These are phyloP conservation scores for Myiozetetes cayanensis DNA, from an alignment of 2,113 vertebrate species.

Conservation along the genomic window DNA sequence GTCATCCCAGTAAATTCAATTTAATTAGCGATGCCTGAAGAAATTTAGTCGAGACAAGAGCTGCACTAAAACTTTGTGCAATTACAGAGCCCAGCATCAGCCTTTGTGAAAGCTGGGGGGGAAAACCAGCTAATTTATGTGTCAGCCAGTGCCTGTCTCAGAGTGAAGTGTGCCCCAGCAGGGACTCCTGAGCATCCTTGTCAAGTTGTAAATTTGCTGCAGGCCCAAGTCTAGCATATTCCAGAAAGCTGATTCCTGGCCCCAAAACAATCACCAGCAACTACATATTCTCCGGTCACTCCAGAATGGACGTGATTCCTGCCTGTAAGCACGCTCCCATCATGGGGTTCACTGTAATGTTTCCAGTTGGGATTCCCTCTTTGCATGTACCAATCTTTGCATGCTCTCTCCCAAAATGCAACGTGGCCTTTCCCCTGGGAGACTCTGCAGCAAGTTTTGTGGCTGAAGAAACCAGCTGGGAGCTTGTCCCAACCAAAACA, in stretches of 20 bases:
- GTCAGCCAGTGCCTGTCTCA: neutral
- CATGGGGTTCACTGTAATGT: fast-evolving
- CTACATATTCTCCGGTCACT: fast-evolving
- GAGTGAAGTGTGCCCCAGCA: neutral
- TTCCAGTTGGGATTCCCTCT: fast-evolving
- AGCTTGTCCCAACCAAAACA: neutral
- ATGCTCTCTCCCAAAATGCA: neutral
- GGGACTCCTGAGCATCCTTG: neutral
- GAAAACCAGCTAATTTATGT: neutral
- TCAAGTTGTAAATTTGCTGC: neutral
- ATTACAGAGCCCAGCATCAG: neutral
- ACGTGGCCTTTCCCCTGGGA: fast-evolving
- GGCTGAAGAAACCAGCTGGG: neutral
- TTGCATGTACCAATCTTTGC: neutral
- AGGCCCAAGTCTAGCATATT: neutral
- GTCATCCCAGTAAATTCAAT: neutral
- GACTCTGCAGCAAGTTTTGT: neutral
- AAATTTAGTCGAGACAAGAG: neutral
- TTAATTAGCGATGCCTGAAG: neutral
- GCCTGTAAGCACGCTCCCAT: neutral
- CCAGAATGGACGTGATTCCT: neutral
- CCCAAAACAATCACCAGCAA: fast-evolving
- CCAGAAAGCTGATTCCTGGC: neutral
- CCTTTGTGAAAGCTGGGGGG: neutral
- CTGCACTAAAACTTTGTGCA: neutral